phyloP scores from a whole-genome alignment of 2,113 vertebrate species.

The Boleophthalmus pectinirostris region DNA sequence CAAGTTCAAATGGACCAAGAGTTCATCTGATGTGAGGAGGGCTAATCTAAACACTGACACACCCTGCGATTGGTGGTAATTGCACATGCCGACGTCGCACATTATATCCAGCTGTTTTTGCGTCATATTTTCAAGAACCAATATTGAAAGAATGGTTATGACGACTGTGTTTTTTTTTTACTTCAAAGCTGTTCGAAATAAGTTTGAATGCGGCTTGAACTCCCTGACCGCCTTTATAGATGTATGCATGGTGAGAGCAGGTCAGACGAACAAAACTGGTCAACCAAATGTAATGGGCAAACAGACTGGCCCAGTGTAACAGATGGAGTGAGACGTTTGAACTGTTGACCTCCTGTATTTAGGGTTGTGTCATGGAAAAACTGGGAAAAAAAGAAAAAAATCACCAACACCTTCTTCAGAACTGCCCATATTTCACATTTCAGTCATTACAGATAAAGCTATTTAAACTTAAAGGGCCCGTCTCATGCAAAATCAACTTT shows the following conservation, averaged over 20 bases:
- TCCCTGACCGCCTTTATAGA: background rate
- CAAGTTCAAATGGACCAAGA: conserved; percentile 65
- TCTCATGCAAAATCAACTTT: no score
- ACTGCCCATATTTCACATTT: background rate
- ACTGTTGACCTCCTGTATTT: background rate
- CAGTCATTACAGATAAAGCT: background rate
- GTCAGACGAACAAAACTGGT: background rate
- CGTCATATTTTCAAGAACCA: conserved; percentile 36
- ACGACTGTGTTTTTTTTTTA: background rate
- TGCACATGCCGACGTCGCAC: conserved; percentile 61
- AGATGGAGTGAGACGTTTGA: background rate
- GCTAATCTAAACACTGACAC: conserved; percentile 77
- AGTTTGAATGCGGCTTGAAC: background rate
- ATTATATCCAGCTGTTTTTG: conserved; percentile 22
- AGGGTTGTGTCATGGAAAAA: background rate
- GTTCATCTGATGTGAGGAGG: conserved; percentile 68
- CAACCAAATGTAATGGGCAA: background rate
- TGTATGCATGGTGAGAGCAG: background rate
- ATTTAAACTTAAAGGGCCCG: no score
- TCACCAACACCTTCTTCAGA: background rate
- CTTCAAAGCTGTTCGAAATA: background rate
- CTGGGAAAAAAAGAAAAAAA: background rate
- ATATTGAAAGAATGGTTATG: conserved; percentile 17
- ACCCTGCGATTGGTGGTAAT: conserved; percentile 80
- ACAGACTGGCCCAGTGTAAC: background rate